Evolutionary conservation across 2,888 invertebrate genomes (phyloP).

Genomic region (Crioceris asparagi): DNA sequence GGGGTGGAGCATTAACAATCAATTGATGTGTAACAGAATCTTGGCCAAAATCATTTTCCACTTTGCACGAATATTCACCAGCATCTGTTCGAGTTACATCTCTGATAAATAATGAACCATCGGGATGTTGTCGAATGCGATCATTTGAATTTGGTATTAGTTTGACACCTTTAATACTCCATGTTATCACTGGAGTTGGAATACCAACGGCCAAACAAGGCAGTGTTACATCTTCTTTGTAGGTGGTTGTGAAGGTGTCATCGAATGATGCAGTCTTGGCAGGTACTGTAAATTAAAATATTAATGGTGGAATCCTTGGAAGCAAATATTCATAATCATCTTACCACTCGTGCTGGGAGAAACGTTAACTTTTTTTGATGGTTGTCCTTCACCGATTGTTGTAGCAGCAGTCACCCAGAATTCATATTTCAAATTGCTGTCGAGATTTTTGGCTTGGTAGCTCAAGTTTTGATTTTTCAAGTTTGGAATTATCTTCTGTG

Average conservation of each 20-base stretch:
- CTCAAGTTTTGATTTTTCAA: constrained; percentile 56
- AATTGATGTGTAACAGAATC: constrained; percentile 86
- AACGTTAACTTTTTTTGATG: constrained; percentile 76
- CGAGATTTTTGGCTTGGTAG: constrained; percentile 76
- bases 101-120: constrained; percentile 84
- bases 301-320: not conserved
- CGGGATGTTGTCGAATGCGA: constrained; percentile 72
- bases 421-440: constrained; percentile 73
- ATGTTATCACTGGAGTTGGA: constrained; percentile 78
- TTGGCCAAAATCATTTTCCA: constrained; percentile 85
- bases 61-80: constrained; percentile 89
- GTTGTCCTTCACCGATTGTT: constrained; percentile 86
- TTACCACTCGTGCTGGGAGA: constrained; percentile 73
- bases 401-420: constrained; percentile 94
- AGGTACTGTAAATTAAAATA: constrained; percentile 52
- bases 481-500: constrained; percentile 69
- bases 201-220: constrained; percentile 89
- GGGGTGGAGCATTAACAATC: constrained; percentile 71
- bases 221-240: constrained; percentile 83
- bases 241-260: constrained; percentile 83
- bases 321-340: constrained; percentile 6
- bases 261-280: constrained; percentile 94
- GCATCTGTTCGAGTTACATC: constrained; percentile 83
- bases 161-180: constrained; percentile 76
- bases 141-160: constrained; percentile 72